Evolutionary conservation across 2,888 invertebrate species (phyloP).

Genomic region (Coelopa pilipes): DNA sequence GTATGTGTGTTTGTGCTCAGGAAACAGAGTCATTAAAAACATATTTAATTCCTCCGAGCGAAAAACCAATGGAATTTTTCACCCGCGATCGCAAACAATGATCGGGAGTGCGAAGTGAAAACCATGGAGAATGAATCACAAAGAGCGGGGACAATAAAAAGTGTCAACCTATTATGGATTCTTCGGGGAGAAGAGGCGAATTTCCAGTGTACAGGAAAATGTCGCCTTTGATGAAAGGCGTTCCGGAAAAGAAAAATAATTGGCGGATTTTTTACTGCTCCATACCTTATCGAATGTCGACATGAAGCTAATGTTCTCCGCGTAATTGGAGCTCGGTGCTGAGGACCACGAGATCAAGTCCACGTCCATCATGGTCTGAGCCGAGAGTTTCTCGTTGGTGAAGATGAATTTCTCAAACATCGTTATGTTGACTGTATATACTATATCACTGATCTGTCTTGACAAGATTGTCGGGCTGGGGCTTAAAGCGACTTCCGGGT

Average conservation of each 20-base stretch:
- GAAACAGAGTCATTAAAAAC: no score
- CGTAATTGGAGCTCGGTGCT: conserved; percentile 26
- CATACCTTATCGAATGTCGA: conserved; percentile 17
- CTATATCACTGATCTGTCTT: not conserved
- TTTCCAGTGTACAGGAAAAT: no score
- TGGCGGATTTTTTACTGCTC: not conserved
- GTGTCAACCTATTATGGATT: no score
- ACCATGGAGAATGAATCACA: no score
- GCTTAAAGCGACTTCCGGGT: not conserved
- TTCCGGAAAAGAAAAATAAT: not conserved
- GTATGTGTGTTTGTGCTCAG: no score
- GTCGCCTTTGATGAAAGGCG: no score
- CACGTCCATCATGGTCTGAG: conserved; percentile 53
- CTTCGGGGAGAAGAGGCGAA: no score
- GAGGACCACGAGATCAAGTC: conserved; percentile 50
- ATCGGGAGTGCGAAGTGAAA: no score
- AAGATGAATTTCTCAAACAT: conserved; percentile 53
- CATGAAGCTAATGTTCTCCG: not conserved
- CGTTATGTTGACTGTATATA: not conserved
- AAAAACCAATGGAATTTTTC: no score
- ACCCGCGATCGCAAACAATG: no score
- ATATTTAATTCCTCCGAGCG: no score
- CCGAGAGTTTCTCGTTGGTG: conserved; percentile 51
- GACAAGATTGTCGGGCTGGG: not conserved
- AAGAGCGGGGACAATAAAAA: no score